Percentiles rank a stretch among this genome's conserved stretches.
Conservation (phyloP, 2,888 invertebrate species). For the Eueremaeus valkanovi region DNA sequence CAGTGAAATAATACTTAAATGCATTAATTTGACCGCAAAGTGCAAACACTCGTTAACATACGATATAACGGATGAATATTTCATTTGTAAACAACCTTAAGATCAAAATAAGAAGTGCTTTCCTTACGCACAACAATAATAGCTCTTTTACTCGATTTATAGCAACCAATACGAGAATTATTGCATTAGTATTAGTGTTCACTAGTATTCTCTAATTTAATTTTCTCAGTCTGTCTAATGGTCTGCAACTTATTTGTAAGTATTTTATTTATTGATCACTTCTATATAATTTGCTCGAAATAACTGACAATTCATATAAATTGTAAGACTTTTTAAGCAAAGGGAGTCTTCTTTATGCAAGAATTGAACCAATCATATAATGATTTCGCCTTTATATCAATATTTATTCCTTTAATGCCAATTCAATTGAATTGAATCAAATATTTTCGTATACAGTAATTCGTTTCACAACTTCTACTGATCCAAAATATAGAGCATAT, state of each 20-base stretch:
- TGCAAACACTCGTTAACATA: conserved; percentile 30
- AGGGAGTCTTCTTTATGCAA: background rate
- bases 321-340: background rate
- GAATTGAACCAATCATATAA: no score
- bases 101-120: background rate
- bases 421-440: no score
- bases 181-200: background rate
- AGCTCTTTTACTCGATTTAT: background rate
- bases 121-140: background rate
- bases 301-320: conserved; percentile 3
- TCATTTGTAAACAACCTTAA: conserved; percentile 20
- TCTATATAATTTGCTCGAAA: background rate
- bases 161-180: background rate
- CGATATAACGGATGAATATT: conserved; percentile 24
- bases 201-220: no score
- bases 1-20: no score
- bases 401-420: no score
- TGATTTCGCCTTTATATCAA: no score
- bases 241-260: background rate
- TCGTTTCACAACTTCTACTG: no score
- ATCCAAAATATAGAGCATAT: no score
- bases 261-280: conserved; percentile 15
- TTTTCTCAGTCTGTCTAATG: background rate
- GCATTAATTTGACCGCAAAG: conserved; percentile 32
- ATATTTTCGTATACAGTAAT: no score